Evolutionary conservation across 2,113 vertebrate species (phyloP), one percentile per base, ranked within the genome.

Genomic region (Rallus limicola): DNA sequence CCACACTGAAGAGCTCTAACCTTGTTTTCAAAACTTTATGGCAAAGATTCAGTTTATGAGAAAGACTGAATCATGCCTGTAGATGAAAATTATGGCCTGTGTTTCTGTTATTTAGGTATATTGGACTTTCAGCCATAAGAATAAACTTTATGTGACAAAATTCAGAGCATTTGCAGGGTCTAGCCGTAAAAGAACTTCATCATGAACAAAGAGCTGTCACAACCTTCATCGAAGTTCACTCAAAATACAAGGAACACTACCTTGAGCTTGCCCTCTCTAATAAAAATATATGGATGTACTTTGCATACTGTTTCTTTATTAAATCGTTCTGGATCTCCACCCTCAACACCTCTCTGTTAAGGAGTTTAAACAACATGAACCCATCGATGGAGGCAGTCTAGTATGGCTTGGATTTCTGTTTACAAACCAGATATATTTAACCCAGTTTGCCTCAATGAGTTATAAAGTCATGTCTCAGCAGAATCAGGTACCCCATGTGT

Each of bases 391-490:
- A 59, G 15, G 33, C 24, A 87, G 55, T 16, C 36, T n/a, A 34
- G 12, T 23, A 24, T 69, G 34, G 65, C 14, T 56, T 70, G 31
- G 82, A 67, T 55, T 88, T 83, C 6, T 95, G 15, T 86, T 90
- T 85, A 77, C 31, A 55, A 87, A 79, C 12, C 31, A 82, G 58
- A 44, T 9, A 15, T 18, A 82, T 56, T 92, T 87, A 82, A n/a
- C 67, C 21, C 15, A 0, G 0, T 86, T 77, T 74, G 19, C 60
- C 79, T 67, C 60, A 67, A 70, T 12, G 40, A 91, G 5, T 36
- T 85, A 82, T 7, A 59, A 91, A 82, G 36, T 70, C 31, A 62
- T 7, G 44, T 70, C 40, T 93, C 87, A 86, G 68, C n/a, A 95
- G 81, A 80, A 95, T 65, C 67, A 93, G 50, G n/a, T 70, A 28